These are phyloP conservation scores for Porites evermanni DNA, from an alignment of 92 coral and sea anemone genomes.

Conservation along the genomic window DNA sequence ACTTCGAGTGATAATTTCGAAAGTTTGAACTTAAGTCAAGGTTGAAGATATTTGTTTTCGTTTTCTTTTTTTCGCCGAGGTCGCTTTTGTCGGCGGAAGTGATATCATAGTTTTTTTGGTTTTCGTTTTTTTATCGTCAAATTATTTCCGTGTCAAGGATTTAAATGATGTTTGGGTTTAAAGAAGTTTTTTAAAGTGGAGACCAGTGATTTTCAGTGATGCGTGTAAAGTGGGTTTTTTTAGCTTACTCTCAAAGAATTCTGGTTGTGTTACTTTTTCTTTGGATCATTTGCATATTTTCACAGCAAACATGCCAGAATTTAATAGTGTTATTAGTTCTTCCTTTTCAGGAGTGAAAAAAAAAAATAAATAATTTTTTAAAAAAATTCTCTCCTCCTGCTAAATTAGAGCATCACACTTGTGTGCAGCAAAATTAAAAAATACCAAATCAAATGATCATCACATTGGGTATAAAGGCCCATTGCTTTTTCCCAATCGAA, in stretches of 20 bases:
- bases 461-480: no score
- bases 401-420: no score
- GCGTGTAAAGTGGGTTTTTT: background rate
- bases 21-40: background rate
- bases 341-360: no score
- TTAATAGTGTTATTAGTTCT: no score
- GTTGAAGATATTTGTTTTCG: background rate
- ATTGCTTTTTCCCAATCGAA: no score
- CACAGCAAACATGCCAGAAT: background rate
- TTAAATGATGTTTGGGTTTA: slow-evolving; percentile 9
- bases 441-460: no score
- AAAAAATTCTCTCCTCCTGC: no score
- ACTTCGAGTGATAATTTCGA: background rate
- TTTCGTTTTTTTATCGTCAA: background rate
- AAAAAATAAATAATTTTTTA: no score
- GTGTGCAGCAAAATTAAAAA: no score
- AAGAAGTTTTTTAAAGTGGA: background rate
- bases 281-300: background rate
- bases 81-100: slow-evolving; percentile 29
- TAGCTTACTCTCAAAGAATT: background rate
- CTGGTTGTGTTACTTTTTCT: background rate
- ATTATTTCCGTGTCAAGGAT: background rate
- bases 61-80: background rate
- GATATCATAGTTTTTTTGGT: slow-evolving; percentile 18
- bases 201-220: background rate